Evolutionary conservation across 92 coral and sea anemone species (phyloP).

Genomic region (Anthopleura xanthogrammica): DNA sequence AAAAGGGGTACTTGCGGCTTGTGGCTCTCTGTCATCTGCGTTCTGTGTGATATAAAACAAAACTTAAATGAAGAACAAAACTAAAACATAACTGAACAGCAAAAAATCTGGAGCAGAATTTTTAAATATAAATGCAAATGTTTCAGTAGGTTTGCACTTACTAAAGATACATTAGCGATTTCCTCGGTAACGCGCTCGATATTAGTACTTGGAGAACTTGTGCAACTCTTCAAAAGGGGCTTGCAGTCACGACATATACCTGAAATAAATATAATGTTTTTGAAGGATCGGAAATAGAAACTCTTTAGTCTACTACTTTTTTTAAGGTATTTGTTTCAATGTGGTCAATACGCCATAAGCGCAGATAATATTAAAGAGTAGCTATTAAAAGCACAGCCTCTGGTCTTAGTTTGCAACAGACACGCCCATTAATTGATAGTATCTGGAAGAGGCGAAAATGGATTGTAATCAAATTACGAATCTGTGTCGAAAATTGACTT

Average conservation of each 20-base stretch:
- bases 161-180: constrained; percentile 27
- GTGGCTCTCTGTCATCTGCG: not conserved
- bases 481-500: not conserved
- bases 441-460: not conserved
- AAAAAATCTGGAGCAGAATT: too few species aligned
- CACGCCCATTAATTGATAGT: too few species aligned
- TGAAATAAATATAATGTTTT: not conserved
- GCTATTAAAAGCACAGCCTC: too few species aligned
- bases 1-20: constrained; percentile 32
- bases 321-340: not conserved
- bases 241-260: constrained; percentile 16
- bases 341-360: too few species aligned
- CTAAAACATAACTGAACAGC: not conserved
- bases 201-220: constrained; percentile 6
- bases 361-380: too few species aligned
- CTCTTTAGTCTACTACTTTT: too few species aligned
- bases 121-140: too few species aligned
- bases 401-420: too few species aligned
- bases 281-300: too few species aligned
- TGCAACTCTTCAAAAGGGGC: not conserved
- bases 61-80: too few species aligned
- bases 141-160: not conserved
- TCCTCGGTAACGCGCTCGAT: constrained; percentile 1
- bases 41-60: constrained; percentile 2
- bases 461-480: constrained; percentile 6